These are phyloP conservation scores for Diabrotica balteata DNA, from an alignment of 2,888 invertebrate species.

Conservation along the genomic window DNA sequence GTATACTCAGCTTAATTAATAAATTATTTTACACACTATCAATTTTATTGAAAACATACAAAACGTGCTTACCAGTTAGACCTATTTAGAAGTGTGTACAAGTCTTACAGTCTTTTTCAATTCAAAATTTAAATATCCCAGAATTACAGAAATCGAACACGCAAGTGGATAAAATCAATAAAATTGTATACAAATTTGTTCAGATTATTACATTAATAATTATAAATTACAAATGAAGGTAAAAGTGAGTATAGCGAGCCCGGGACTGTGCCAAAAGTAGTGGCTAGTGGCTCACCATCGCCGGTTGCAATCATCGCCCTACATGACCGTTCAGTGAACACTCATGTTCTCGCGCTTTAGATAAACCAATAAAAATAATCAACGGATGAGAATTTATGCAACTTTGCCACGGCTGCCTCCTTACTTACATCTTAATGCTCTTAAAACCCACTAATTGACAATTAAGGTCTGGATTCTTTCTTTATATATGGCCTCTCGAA, in stretches of 20 bases:
- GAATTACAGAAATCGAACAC: no score
- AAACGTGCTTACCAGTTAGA: no score
- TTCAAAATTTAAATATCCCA: no score
- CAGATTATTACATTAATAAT: no score
- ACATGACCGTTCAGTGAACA: slow-evolving; percentile 58
- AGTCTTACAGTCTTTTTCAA: no score
- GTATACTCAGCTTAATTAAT: no score
- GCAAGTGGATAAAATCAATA: no score
- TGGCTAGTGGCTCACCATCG: slow-evolving; percentile 33
- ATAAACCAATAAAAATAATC: slow-evolving; percentile 55
- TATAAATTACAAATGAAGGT: no score
- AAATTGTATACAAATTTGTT: no score
- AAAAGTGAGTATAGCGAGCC: not conserved
- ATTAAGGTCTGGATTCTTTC: slow-evolving; percentile 43
- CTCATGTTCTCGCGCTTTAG: slow-evolving; percentile 54
- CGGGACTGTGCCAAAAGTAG: slow-evolving; percentile 2
- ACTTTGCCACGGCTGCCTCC: slow-evolving; percentile 44
- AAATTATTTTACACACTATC: no score
- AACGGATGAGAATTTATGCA: slow-evolving; percentile 57
- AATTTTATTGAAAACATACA: no score
- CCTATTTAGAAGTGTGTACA: no score
- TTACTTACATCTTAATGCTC: slow-evolving; percentile 51
- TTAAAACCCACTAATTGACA: slow-evolving; percentile 51
- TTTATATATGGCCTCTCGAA: slow-evolving; percentile 32
- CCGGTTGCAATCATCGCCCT: slow-evolving; percentile 53